These are phyloP conservation scores for Microcebus griseorufus DNA, from an alignment of 2,113 vertebrate species.

Conservation along the genomic window DNA sequence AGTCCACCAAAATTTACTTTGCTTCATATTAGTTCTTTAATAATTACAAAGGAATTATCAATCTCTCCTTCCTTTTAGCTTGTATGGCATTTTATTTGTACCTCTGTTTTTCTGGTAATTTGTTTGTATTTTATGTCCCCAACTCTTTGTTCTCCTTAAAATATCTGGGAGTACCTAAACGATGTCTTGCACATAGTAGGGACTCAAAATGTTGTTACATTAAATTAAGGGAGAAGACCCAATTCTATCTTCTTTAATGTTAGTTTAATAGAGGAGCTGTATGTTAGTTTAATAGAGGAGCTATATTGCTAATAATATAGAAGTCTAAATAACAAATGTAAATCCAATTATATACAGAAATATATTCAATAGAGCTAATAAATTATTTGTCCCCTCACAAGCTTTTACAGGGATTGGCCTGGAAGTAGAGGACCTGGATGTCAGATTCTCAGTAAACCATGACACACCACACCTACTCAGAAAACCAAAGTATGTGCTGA, in stretches of 20 bases:
- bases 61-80: not conserved
- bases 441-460: not conserved
- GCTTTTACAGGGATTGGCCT: not conserved
- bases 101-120: not conserved
- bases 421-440: not conserved
- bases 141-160: conserved; percentile 10
- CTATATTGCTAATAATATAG: not conserved
- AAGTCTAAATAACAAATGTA: not conserved
- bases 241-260: conserved; percentile 7
- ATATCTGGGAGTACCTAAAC: not conserved
- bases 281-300: not conserved
- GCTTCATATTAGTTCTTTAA: conserved; percentile 25
- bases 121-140: not conserved
- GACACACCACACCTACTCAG: not conserved
- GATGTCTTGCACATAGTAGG: not conserved
- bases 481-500: not conserved
- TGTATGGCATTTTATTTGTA: conserved; percentile 19
- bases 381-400: not conserved
- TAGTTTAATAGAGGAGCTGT: not conserved
- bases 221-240: not conserved
- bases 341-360: not conserved
- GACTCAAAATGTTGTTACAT: not conserved
- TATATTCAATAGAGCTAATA: not conserved
- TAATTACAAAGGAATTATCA: not conserved
- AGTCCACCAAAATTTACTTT: not conserved